Evolutionary conservation across 2,797 vertebrate genomes (phyloP), one percentile per base, ranked within the genome.

Genomic region (Parambassis ranga): DNA sequence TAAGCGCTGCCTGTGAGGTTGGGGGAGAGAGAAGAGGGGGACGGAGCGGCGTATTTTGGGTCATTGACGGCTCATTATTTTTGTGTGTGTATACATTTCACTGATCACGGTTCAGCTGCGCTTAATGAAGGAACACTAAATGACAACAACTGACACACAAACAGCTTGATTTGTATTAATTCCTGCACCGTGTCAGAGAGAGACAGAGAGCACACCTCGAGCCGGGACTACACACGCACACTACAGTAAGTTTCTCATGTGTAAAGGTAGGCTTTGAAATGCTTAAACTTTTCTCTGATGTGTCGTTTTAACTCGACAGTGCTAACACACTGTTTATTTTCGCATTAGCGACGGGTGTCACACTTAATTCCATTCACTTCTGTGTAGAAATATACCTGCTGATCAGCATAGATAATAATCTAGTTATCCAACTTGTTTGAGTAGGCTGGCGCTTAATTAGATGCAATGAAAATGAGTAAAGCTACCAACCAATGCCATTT

Each of bases 1-100:
- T 92, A 87, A 89, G 87, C 87, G 77, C 24, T 87, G 89, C 83
- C 77, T 88, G 78, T 89, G 57, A 90, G 89, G 88, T 56, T 83
- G 86, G 90, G 87, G 71, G 68, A 77, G 78, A 81, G 77, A 83
- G 69, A 76, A 76, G 80, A 82, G 87, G 89, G 89, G 88, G 69
- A 82, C 82, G 65, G 89, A 82, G 83, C 87, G 77, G 78, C 91
- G 89, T 87, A 86, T 91, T 90, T 77, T 86, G 81, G 87, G 76
- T 79, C 71, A 66, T 53, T 85, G 70, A 65, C 81, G 75, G 53
- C 51, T 69, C 51, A 6, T 65, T 71, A 6, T 65, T 71, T 75
- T 63, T 44, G 9, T n/a, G n/a, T n/a, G n/a, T n/a, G n/a, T n/a
- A n/a, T n/a, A 13, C 59, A 81, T 77, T 69, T 77, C 62, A 66